Percentiles rank a stretch among this genome's conserved stretches.
Evolutionary conservation across 1,140 invertebrate genomes (phyloP).

Genomic region (Drosophila littoralis): DNA sequence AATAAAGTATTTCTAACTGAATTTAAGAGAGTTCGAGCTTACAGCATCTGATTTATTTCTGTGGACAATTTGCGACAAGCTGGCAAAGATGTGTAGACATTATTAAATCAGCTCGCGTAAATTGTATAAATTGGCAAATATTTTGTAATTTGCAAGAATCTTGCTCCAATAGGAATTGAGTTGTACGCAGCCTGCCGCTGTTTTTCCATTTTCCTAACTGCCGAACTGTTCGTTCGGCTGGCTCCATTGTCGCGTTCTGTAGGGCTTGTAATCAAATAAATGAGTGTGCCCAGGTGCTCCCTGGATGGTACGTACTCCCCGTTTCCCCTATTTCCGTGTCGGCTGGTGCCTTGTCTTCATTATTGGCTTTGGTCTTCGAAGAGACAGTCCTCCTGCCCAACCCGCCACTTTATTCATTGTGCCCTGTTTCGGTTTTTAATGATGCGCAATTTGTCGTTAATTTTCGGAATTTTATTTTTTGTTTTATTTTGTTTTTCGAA

Average conservation of each 20-base stretch:
- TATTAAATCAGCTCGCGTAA: slow-evolving; percentile 46
- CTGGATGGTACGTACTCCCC: slow-evolving; percentile 1
- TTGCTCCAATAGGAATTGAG: slow-evolving; percentile 25
- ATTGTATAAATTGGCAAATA: slow-evolving; percentile 32
- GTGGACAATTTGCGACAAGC: not conserved
- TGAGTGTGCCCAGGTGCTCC: slow-evolving; percentile 72
- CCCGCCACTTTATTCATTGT: not conserved
- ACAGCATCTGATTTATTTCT: no score
- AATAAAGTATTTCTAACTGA: no score
- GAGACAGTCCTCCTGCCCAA: not conserved
- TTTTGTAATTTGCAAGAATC: slow-evolving; percentile 27
- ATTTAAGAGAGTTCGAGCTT: no score
- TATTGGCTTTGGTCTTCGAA: slow-evolving; percentile 33
- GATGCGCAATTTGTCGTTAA: slow-evolving; percentile 80
- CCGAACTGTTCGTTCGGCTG: slow-evolving; percentile 35
- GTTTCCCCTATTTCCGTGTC: not conserved
- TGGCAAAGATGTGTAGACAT: slow-evolving; percentile 2
- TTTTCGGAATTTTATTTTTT: slow-evolving; percentile 79
- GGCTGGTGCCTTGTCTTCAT: slow-evolving; percentile 32
- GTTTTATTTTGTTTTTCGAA: slow-evolving; percentile 63
- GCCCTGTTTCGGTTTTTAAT: slow-evolving; percentile 65
- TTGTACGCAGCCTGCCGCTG: not conserved
- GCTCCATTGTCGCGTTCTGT: slow-evolving; percentile 53
- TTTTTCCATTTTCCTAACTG: not conserved
- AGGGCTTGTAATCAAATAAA: slow-evolving; percentile 77